A percentile compares a stretch with the other conserved stretches of the same genome.
phyloP scores from a whole-genome alignment of 2,113 vertebrate genomes.

The Procapra przewalskii region DNA sequence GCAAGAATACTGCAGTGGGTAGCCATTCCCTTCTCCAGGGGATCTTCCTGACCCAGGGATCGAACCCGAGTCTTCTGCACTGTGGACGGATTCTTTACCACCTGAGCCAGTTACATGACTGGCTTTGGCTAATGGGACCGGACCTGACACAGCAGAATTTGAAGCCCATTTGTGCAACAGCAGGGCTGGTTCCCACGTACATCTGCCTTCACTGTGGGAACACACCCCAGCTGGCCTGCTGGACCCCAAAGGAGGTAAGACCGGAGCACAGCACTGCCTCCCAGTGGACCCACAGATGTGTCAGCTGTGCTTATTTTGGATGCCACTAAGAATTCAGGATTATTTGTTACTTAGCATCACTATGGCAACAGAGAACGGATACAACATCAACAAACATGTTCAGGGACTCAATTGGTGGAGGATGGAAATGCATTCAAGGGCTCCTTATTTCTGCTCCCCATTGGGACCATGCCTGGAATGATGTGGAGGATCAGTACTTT shows the following conservation, averaged over 20 bases:
- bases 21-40: neutral
- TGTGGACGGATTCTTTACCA: neutral
- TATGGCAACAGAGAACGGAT: neutral
- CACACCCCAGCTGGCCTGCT: accelerated
- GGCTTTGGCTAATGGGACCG: neutral
- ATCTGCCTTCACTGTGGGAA: neutral
- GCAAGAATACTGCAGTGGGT: neutral
- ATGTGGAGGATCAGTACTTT: neutral
- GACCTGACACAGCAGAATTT: neutral
- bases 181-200: neutral
- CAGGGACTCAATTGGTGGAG: neutral
- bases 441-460: neutral
- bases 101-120: neutral
- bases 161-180: neutral
- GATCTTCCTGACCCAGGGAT: neutral
- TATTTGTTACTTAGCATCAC: neutral
- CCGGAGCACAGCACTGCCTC: neutral
- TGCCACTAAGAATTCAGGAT: no score
- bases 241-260: neutral
- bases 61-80: accelerated
- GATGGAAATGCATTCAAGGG: neutral
- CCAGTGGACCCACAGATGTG: neutral
- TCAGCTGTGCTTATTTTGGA: neutral
- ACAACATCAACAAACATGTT: neutral
- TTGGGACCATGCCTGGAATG: neutral